Conservation (phyloP, 2,113 vertebrate species). For the Ciconia stormi region DNA sequence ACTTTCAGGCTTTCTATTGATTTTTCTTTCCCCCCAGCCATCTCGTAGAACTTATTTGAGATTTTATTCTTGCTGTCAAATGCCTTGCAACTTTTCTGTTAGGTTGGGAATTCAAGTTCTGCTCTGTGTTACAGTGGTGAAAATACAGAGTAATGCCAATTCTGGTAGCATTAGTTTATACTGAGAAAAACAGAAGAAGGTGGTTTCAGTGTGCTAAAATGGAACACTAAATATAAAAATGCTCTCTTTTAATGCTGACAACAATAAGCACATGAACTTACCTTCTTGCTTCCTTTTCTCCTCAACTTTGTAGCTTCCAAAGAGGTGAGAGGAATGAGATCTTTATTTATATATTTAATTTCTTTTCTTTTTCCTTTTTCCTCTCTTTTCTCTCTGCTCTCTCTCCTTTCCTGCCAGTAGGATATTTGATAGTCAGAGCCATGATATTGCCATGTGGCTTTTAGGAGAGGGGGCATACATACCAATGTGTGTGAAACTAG, state of each 20-base stretch:
- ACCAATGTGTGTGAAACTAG: background rate
- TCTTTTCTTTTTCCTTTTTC: background rate
- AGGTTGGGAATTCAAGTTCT: background rate
- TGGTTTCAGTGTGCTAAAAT: background rate
- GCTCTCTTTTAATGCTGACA: background rate
- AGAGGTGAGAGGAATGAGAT: background rate
- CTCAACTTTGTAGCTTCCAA: background rate
- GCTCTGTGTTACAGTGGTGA: background rate
- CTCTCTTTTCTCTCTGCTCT: background rate
- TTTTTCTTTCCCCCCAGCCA: rapidly evolving
- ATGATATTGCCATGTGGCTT: background rate
- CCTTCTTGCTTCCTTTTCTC: background rate
- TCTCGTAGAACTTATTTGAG: background rate
- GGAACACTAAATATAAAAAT: background rate
- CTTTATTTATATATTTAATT: background rate
- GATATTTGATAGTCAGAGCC: background rate
- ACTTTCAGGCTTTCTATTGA: background rate
- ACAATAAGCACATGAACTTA: background rate
- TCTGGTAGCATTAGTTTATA: background rate
- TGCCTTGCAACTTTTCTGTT: background rate
- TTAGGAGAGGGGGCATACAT: background rate
- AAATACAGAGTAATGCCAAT: background rate
- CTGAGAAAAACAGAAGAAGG: background rate
- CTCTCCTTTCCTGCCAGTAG: background rate
- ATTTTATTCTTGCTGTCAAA: background rate